Conservation (phyloP, 2,113 vertebrate genomes). For the Melanocharis versteri region DNA sequence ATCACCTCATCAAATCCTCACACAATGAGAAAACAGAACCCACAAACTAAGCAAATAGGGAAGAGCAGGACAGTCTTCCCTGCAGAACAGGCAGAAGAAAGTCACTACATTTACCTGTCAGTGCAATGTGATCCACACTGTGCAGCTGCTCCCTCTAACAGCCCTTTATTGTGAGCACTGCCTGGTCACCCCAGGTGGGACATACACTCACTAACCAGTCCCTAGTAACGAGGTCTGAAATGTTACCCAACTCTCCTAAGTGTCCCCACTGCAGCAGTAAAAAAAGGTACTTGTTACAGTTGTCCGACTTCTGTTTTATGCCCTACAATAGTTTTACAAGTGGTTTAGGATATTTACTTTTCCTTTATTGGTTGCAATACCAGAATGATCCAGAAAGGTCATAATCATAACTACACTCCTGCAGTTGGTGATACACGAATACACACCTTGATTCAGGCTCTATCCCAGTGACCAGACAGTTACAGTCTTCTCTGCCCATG, state of each 20-base stretch:
- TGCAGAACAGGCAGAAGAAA: background rate
- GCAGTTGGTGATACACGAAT: background rate
- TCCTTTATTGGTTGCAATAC: background rate
- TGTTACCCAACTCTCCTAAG: background rate
- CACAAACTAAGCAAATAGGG: background rate
- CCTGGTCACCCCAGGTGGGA: background rate
- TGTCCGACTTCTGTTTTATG: background rate
- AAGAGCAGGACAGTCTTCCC: background rate
- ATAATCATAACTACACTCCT: background rate
- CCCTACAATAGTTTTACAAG: background rate
- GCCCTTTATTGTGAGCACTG: background rate
- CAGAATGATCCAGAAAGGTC: background rate
- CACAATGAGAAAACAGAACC: background rate
- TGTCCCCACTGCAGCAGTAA: background rate
- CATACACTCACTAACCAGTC: background rate
- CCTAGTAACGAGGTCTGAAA: background rate
- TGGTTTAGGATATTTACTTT: background rate
- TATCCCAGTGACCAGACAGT: background rate
- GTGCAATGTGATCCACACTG: accelerated
- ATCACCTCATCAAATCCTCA: background rate
- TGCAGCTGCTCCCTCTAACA: background rate
- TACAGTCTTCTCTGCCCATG: background rate
- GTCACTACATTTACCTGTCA: background rate
- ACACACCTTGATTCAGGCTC: background rate
- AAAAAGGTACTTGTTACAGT: background rate